Evolutionary conservation across 1,140 invertebrate species (phyloP), one percentile per base, ranked within the genome.

Genomic region (Varroa destructor): DNA sequence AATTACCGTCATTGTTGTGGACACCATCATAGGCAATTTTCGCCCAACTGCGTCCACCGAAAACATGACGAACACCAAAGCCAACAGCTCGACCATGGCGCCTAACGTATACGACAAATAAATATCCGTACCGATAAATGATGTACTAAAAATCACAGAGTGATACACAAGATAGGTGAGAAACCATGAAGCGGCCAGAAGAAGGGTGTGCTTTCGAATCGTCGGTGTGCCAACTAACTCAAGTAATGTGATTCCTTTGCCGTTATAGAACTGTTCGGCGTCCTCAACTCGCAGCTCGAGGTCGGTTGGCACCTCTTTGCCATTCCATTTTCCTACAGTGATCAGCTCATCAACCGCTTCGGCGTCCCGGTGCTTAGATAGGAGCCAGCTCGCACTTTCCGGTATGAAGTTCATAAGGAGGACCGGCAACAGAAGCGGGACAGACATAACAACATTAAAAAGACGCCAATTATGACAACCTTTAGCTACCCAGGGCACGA

Each of bases 41-140:
- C 90, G 80, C 0, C 90, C 90, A 84, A 88, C 89, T 74, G 85
- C 83, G 79, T 92, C 90, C 6, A 92, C 78, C 1, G 88, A 86
- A 0, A 88, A 75, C 1, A 89, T 88, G 5, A 91, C 81, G 58
- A 91, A 85, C 0, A 88, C 86, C 78, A 91, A 89, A 6, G 89
- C 89, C 0, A 89, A 89, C 54, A 90, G 79, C 77, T 90, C 88
- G 0, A 88, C 90, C 1, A 87, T 86, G 12, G 87, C 86, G 0
- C 89, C 89, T 1, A 91, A 83, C 0, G 88, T 89, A 77, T 91
- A 92, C 0, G 89, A 89, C 43, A 90, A 76, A 77, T 91, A 92
- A 1, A 91, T 83, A 75, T 91, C 61, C 14, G 61, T 67, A 37
- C 61, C 61, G 61, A 67, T 67, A 37, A 67, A 67, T 10, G 61